These are phyloP conservation scores for Coenobita brevimanus DNA, from an alignment of 1,140 invertebrate genomes.

Conservation along the genomic window DNA sequence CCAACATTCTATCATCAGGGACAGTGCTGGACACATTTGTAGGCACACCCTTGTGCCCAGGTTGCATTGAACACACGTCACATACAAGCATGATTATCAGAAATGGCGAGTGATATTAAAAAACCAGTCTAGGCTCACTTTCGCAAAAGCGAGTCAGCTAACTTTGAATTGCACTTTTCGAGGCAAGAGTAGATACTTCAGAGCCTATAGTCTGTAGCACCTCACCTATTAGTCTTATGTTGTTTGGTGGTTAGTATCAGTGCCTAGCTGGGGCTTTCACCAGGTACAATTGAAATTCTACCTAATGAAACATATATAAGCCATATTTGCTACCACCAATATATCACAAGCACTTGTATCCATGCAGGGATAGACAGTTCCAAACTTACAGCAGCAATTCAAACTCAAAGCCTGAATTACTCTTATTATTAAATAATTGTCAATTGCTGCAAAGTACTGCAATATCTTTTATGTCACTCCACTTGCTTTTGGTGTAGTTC, in stretches of 20 bases:
- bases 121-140: conserved; percentile 58
- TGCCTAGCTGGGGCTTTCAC: conserved; percentile 53
- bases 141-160: conserved; percentile 64
- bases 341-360: conserved; percentile 63
- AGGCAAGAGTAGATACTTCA: conserved; percentile 64
- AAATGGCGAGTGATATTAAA: conserved; percentile 63
- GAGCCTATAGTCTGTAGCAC: conserved; percentile 62
- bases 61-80: conserved; percentile 66
- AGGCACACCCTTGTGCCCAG: conserved; percentile 65
- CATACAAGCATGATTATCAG: conserved; percentile 66
- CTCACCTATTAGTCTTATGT: conserved; percentile 60
- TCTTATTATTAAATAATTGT: conserved; percentile 33
- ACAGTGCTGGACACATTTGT: conserved; percentile 63
- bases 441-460: conserved; percentile 38
- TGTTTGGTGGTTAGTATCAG: conserved; percentile 53
- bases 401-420: conserved; percentile 48
- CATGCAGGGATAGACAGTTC: conserved; percentile 44
- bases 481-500: conserved; percentile 48
- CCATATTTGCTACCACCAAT: conserved; percentile 61
- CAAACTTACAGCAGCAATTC: conserved; percentile 47
- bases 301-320: conserved; percentile 54
- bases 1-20: conserved; percentile 50
- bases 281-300: conserved; percentile 45
- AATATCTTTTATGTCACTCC: conserved; percentile 33
- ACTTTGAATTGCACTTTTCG: conserved; percentile 67